phyloP scores from a whole-genome alignment of 1,140 invertebrate species.

The Cotesia typhae region DNA sequence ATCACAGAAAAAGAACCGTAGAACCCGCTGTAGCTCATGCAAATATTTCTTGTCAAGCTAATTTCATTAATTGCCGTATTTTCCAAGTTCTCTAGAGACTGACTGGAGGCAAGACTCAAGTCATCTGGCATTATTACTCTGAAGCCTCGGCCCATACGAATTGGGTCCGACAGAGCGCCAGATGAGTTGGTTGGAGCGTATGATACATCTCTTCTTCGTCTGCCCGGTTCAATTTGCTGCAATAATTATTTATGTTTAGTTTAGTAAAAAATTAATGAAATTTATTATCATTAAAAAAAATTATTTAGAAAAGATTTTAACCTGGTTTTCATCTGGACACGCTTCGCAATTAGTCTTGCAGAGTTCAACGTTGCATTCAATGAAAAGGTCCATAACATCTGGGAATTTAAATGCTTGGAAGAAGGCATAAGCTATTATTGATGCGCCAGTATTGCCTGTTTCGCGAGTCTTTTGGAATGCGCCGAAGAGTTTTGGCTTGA shows the following conservation, averaged over 20 bases:
- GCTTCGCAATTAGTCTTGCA: constrained; percentile 83
- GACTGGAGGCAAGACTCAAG: constrained; percentile 57
- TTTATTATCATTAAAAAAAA: constrained; percentile 2
- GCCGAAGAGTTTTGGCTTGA: constrained; percentile 84
- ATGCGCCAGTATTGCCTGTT: constrained; percentile 77
- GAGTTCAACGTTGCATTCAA: constrained; percentile 86
- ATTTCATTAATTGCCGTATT: constrained; percentile 47
- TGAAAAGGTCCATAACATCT: constrained; percentile 84
- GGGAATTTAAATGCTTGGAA: constrained; percentile 91
- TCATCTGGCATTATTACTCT: constrained; percentile 75
- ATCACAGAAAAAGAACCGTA: constrained; percentile 55
- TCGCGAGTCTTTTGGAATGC: constrained; percentile 82
- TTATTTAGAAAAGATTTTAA: constrained; percentile 34
- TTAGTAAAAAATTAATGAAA: constrained; percentile 7
- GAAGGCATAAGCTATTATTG: constrained; percentile 81
- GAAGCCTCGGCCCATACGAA: constrained; percentile 71
- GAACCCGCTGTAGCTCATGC: constrained; percentile 57
- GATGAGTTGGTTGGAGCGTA: constrained; percentile 58
- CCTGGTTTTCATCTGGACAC: constrained; percentile 74
- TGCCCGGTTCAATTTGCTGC: constrained; percentile 71
- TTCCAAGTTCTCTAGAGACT: constrained; percentile 50
- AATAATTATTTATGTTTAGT: background rate
- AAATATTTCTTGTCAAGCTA: constrained; percentile 47
- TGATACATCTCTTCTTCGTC: constrained; percentile 66
- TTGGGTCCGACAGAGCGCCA: constrained; percentile 62